Evolutionary conservation across 1,140 invertebrate species (phyloP), one percentile per base, ranked within the genome.

Genomic region (Dinoponera quadriceps): DNA sequence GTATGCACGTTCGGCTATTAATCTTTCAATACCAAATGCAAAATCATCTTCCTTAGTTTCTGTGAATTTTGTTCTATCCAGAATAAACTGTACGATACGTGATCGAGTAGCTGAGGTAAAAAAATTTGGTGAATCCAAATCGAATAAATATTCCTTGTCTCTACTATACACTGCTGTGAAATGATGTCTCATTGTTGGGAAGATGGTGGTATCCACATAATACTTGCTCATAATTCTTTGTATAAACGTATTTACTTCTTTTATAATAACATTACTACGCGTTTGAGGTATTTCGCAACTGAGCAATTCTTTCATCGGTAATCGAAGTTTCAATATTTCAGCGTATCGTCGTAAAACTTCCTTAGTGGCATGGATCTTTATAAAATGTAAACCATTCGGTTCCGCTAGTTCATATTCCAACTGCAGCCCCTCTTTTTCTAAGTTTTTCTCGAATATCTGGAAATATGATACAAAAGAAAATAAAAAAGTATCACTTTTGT

Each of bases 291-390:
- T 95, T 77, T 94, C 93, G 22, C 96, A 89, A 2, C 95, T 95
- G 57, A 96, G 95, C 88, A 98, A 95, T 94, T 97, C 96, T 95
- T 97, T 98, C 96, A 99, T 98, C 16, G 98, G 98, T 97, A 99
- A 97, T 93, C 98, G 96, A 38, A 99, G 95, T 92, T 98, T 99
- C 87, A 99, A 95, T 89, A 99, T 97, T 94, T 99, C 99, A 71
- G 98, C 97, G 94, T 99, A 99, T 88, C 97, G 96, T 85, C 96
- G 96, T 60, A 99, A 93, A 4, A 99, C 97, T 91, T 97, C 95
- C 89, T 96, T 95, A 0, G 99, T 97, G 3, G 97, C 97, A 94
- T 99, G 98, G 82, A 99, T 96, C 95, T 97, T 97, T 88, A 97
- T 94, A 92, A 97, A 97, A 91, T 96, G 94, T 82, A 97, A 89